Evolutionary conservation across 2,888 invertebrate genomes (phyloP), one percentile per base, ranked within the genome.

Genomic region (Meloe dianella): DNA sequence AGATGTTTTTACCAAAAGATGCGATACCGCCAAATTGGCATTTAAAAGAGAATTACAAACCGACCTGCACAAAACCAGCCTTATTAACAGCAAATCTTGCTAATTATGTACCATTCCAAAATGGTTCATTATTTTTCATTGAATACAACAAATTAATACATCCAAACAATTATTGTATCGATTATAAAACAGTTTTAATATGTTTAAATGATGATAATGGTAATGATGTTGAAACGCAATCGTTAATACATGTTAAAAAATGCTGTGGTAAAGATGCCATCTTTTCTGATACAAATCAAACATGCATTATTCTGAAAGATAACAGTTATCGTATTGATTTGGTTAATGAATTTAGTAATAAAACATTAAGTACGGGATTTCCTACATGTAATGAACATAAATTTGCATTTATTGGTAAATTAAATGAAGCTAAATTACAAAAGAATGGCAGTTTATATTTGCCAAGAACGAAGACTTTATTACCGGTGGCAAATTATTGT

Each of bases 261-360:
- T 94, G 94, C 78, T 94, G 94, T 80, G 90, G 90, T 3, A 85
- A 85, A 61, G 85, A 87, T 60, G 89, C 88, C 9, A 87, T 86
- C 61, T 92, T 88, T 76, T 88, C 87, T 80, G 89, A 87, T 79
- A 84, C 76, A 65, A 85, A 82, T 77, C 85, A 78, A 80, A 86
- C 85, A 71, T 89, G 86, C 81, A 82, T 80, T 73, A 78, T 72
- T 68, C 74, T 78, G 73, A 74, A 84, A 79, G 75, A 80, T 71
- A 60, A 77, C 6, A 72, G 73, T 60, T 80, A 80, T 57, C 75
- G 73, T 27, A 79, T 84, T 54, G 75, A 80, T 61, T 67, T 82
- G 10, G 80, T 80, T 35, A 12, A 22, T 24, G 51, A 51, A 22
- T 24, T 20, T 24, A 51, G 67, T n/a, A 77, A 78, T 62, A 79